phyloP scores from a whole-genome alignment of 2,888 invertebrate genomes.

The Tenthredo distinguenda region DNA sequence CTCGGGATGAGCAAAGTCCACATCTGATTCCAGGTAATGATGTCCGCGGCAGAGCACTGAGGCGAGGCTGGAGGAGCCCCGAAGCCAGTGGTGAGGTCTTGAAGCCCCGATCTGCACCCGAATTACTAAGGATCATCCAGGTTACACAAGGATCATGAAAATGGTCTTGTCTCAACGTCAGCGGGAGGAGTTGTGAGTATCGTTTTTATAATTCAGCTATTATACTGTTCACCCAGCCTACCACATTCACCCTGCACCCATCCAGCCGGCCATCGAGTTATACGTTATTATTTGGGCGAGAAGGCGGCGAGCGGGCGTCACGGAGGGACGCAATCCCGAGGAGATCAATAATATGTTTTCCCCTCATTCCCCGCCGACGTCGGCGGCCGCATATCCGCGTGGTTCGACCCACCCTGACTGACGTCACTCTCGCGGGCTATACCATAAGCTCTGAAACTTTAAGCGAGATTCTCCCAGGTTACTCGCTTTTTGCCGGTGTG shows the following conservation, averaged over 20 bases:
- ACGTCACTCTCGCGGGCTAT: slow-evolving; percentile 23
- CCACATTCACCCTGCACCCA: background rate
- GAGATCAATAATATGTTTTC: slow-evolving; percentile 35
- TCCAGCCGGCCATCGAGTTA: slow-evolving; percentile 5
- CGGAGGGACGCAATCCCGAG: slow-evolving; percentile 29
- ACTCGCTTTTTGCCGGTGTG: background rate
- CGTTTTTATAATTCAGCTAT: slow-evolving; percentile 24
- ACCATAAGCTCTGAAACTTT: background rate
- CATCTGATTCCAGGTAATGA: slow-evolving; percentile 55
- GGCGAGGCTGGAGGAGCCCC: slow-evolving; percentile 56
- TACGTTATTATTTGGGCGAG: slow-evolving; percentile 21
- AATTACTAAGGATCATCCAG: slow-evolving; percentile 69
- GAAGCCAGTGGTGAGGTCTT: slow-evolving; percentile 53
- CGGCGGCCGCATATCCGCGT: slow-evolving; percentile 27
- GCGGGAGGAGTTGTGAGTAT: slow-evolving; percentile 99
- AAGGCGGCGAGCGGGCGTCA: slow-evolving; percentile 23
- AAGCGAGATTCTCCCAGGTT: background rate
- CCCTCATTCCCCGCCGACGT: slow-evolving; percentile 1
- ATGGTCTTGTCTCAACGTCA: slow-evolving; percentile 99
- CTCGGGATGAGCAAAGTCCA: slow-evolving; percentile 54
- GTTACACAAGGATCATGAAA: slow-evolving; percentile 89
- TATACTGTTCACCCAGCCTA: background rate
- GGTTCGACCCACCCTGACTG: slow-evolving; percentile 40
- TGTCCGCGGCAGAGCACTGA: slow-evolving; percentile 52
- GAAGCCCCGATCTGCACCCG: slow-evolving; percentile 49